Conservation (phyloP, 1,140 invertebrate genomes). For the Octopus sinensis region DNA sequence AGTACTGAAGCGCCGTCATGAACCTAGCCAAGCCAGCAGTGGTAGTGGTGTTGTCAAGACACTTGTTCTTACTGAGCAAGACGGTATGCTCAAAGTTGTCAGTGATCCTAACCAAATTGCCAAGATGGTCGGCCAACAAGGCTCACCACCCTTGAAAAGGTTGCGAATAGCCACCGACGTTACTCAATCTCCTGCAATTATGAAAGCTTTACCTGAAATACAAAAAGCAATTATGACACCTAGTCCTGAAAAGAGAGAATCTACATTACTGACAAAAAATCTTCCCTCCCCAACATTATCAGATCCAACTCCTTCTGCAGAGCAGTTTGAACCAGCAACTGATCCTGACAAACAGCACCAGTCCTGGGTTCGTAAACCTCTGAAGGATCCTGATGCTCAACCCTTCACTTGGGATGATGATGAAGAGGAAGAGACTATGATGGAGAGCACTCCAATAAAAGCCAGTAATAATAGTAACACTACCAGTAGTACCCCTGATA, state of each 20-base stretch:
- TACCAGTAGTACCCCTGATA: background rate
- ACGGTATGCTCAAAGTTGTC: background rate
- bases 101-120: constrained; percentile 3
- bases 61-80: background rate
- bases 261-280: background rate
- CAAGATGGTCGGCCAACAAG: background rate
- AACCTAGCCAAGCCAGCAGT: background rate
- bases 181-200: background rate
- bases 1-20: background rate
- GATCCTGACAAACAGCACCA: background rate
- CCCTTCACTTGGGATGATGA: background rate
- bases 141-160: background rate
- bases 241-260: background rate
- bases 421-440: background rate
- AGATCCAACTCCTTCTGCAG: background rate
- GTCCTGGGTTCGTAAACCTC: background rate
- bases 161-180: background rate
- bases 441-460: background rate
- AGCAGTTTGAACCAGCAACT: background rate
- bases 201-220: background rate
- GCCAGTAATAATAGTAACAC: too few relatives aligned
- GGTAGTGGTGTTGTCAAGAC: background rate
- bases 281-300: background rate
- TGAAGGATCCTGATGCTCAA: background rate
- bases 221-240: background rate